Evolutionary conservation across 1,140 invertebrate genomes (phyloP), one percentile per base, ranked within the genome.

Genomic region (Spodoptera litura): DNA sequence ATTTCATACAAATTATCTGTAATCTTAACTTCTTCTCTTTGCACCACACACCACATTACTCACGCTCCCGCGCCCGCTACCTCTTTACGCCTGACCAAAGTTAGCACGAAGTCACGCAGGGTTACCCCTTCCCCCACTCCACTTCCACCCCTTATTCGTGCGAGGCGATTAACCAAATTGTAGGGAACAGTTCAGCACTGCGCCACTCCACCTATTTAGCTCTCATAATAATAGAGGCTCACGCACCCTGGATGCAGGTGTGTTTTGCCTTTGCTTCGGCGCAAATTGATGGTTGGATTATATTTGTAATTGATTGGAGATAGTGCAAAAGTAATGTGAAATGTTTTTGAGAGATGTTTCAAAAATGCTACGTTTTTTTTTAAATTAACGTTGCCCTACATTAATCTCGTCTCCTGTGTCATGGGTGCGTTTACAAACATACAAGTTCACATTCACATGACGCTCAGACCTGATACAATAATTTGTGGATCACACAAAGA

Each of bases 111-210:
- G 74, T 80, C 79, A 80, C 79, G 79, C 79, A 80, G 74, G 56
- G 10, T 70, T 53, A 52, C 52, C 78, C 49, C 79, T 62, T n/a
- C 25, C 44, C 72, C 20, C 38, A 55, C 59, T 25, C 59, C 15
- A 52, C 58, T 27, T 31, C 20, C 15, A 15, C 49, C 49, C 64
- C 25, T 8, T 55, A 56, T 70, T 81, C 71, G 64, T 73, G 76
- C 73, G 77, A 83, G 79, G 83, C 83, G 81, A 88, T 89, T 89
- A 89, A 84, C 84, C 83, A 89, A 89, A 88, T 88, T 88, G 85
- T 85, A 80, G 83, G 78, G 84, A 78, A 81, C 56, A 71, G 85
- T 80, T 83, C 74, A 85, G 79, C 83, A 86, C 73, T 89, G 83
- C 85, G 84, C 81, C 81, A 84, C 81, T 87, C 58, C 59, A 61